Conservation (phyloP, 2,797 vertebrate species). For the Adrianichthys oophorus region DNA sequence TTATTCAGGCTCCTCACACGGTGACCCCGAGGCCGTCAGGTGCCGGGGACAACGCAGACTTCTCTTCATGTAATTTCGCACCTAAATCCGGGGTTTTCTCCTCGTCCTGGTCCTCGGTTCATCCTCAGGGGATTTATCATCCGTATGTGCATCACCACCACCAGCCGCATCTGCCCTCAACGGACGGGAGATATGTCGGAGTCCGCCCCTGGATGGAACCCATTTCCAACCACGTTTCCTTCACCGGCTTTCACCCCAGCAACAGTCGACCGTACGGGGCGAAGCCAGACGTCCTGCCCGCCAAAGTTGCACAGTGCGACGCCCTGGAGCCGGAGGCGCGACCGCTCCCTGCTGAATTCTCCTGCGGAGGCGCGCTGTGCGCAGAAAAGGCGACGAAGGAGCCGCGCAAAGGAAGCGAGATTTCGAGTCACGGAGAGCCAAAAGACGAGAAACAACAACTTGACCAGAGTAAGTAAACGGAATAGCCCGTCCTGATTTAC, state of each 20-base stretch:
- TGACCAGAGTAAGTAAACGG: conserved; percentile 98
- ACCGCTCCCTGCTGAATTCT: conserved; percentile 80
- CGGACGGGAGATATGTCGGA: conserved; percentile 86
- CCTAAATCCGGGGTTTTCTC: conserved; percentile 92
- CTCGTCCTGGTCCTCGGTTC: conserved; percentile 90
- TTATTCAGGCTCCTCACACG: conserved; percentile 85
- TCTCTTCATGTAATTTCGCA: conserved; percentile 95
- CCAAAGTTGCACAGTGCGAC: conserved; percentile 77
- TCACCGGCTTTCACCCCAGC: conserved; percentile 80
- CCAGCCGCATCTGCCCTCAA: conserved; percentile 87
- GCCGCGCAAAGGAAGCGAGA: conserved; percentile 81
- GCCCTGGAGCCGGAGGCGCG: conserved; percentile 79
- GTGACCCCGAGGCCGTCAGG: conserved; percentile 91
- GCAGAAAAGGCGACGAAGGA: conserved; percentile 80
- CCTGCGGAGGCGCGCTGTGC: conserved; percentile 80
- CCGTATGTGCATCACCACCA: conserved; percentile 87
- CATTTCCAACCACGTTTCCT: conserved; percentile 84
- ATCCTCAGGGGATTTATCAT: conserved; percentile 93
- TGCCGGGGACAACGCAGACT: conserved; percentile 88
- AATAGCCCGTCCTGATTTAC: conserved; percentile 94
- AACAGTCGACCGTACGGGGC: conserved; percentile 83
- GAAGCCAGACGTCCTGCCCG: conserved; percentile 81
- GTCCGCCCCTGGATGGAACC: conserved; percentile 96
- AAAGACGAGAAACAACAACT: conserved; percentile 98
- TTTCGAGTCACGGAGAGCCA: conserved; percentile 85